These are phyloP conservation scores for Falco rusticolus DNA, from an alignment of 2,797 vertebrate genomes.

Conservation along the genomic window DNA sequence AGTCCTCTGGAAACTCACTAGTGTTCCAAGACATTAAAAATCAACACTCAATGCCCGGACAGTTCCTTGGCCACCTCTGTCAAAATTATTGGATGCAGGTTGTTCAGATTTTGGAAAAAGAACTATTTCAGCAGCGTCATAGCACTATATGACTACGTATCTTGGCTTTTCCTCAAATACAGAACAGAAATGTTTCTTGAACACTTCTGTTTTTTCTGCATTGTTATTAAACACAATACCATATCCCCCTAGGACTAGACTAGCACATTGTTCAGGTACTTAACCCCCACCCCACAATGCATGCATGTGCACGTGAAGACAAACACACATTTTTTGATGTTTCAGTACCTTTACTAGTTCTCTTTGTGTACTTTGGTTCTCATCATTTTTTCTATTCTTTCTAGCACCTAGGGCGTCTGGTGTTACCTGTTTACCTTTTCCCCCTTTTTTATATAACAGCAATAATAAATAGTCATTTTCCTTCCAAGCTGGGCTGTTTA, in stretches of 20 bases:
- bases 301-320: not conserved
- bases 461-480: not conserved
- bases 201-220: not conserved
- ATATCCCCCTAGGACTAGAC: not conserved
- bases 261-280: not conserved
- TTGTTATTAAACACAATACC: not conserved
- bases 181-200: not conserved
- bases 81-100: constrained; percentile 4
- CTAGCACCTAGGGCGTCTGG: not conserved
- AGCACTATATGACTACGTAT: not conserved
- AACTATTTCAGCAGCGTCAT: not conserved
- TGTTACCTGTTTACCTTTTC: not conserved
- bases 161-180: not conserved
- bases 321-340: not conserved
- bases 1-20: not conserved
- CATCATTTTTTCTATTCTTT: not conserved
- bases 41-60: not conserved
- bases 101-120: not conserved
- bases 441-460: not conserved
- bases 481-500: not conserved
- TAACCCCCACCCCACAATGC: not conserved
- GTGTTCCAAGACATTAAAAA: not conserved
- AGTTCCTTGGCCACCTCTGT: constrained; percentile 21
- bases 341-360: not conserved
- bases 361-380: not conserved